Evolutionary conservation across 2,797 vertebrate species (phyloP).

Genomic region (Sebastes ruberrimus): DNA sequence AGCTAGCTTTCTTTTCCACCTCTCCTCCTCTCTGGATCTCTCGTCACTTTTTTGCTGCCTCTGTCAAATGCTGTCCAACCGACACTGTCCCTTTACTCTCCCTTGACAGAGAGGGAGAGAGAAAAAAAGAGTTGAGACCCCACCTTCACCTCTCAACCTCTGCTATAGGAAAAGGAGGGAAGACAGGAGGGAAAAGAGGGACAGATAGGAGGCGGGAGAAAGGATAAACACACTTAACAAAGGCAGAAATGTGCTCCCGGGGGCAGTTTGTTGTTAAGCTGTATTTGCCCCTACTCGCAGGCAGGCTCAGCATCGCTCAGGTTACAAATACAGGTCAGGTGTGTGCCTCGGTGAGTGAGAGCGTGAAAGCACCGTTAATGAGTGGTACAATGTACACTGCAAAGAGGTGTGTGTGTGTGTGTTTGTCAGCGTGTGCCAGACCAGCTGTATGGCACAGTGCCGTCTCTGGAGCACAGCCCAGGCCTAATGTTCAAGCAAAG

Average conservation of each 20-base stretch:
- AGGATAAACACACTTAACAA: conserved; percentile 73
- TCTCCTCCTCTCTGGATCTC: conserved; percentile 33
- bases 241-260: conserved; percentile 70
- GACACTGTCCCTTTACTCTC: background rate
- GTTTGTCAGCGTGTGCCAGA: conserved; percentile 60
- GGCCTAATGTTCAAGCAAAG: conserved; percentile 69
- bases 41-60: conserved; percentile 20
- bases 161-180: conserved; percentile 40
- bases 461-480: conserved; percentile 73
- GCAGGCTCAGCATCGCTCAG: conserved; percentile 65
- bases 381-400: conserved; percentile 48
- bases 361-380: conserved; percentile 59
- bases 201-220: conserved; percentile 30
- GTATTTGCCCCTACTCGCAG: conserved; percentile 72
- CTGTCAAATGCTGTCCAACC: conserved; percentile 29
- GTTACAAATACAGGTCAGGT: conserved; percentile 78
- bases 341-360: conserved; percentile 46
- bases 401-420: conserved; percentile 38
- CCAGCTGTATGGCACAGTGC: conserved; percentile 80
- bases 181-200: conserved; percentile 29
- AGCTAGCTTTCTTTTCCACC: conserved; percentile 8
- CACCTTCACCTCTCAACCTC: conserved; percentile 54
- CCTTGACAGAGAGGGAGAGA: background rate
- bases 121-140: conserved; percentile 17
- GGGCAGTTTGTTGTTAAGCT: conserved; percentile 72